Evolutionary conservation across 2,797 vertebrate genomes (phyloP).

Genomic region (Falco naumanni): DNA sequence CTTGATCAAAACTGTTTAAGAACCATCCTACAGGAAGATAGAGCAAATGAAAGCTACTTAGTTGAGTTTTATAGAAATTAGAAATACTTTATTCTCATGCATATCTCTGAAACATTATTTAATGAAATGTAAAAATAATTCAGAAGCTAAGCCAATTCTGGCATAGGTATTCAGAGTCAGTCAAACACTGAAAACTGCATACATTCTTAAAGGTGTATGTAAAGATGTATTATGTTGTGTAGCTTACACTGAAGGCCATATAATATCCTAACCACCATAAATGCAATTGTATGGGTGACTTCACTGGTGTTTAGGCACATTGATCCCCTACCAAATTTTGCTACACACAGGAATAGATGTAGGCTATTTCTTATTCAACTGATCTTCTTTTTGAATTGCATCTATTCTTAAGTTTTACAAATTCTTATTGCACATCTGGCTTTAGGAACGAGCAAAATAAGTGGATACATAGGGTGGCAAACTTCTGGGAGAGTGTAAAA

Average conservation of each 20-base stretch:
- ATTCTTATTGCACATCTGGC: neutral
- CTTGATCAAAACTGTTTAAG: neutral
- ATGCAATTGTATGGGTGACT: neutral
- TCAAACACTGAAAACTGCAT: neutral
- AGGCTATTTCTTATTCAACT: neutral
- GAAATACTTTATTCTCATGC: neutral
- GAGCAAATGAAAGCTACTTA: neutral
- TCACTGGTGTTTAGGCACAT: neutral
- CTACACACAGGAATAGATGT: neutral
- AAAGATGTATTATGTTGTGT: neutral
- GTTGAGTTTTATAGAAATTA: neutral
- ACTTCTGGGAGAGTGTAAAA: neutral
- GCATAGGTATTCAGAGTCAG: neutral
- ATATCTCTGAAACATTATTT: neutral
- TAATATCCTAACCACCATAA: neutral
- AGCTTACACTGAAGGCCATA: neutral
- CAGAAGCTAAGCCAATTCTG: neutral
- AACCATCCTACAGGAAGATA: neutral
- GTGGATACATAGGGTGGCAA: neutral
- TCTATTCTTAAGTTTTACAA: neutral
- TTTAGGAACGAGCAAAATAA: neutral
- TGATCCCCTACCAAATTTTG: neutral
- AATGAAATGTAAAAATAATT: neutral
- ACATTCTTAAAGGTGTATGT: neutral
- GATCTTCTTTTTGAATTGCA: neutral